Evolutionary conservation across 1,140 invertebrate genomes (phyloP).

Genomic region (Maconellicoccus hirsutus): DNA sequence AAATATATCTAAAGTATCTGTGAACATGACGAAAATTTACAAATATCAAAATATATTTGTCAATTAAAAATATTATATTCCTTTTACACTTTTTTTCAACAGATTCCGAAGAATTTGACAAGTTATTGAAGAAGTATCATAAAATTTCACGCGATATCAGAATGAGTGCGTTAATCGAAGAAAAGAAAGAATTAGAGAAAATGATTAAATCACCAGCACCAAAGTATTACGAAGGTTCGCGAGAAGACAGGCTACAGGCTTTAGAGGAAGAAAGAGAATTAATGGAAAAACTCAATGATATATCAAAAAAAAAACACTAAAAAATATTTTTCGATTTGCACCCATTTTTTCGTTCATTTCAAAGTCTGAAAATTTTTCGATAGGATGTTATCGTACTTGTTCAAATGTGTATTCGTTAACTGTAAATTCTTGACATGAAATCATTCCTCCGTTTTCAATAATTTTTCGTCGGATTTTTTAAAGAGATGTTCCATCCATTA

Average conservation of each 20-base stretch:
- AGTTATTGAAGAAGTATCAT: not conserved
- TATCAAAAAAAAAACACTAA: not conserved
- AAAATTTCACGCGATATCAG: not conserved
- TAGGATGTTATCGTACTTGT: not conserved
- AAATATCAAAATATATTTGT: too few species aligned
- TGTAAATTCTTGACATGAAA: not conserved
- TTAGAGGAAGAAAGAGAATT: not conserved
- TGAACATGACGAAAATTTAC: too few species aligned
- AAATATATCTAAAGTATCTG: too few species aligned
- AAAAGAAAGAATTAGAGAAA: conserved; percentile 9
- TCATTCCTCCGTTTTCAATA: too few species aligned
- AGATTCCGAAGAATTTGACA: not conserved
- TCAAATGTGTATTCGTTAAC: not conserved
- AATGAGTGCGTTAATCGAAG: not conserved
- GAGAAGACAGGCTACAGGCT: not conserved
- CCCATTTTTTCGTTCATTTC: not conserved
- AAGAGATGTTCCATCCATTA: too few species aligned
- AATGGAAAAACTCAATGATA: conserved; percentile 2
- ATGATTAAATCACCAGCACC: not conserved
- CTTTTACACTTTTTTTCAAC: not conserved
- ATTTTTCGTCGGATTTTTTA: too few species aligned
- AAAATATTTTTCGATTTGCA: not conserved
- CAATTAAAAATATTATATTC: not conserved
- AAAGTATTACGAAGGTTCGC: conserved; percentile 7
- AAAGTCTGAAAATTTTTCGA: not conserved